Conservation (phyloP, 2,113 vertebrate genomes). For the Peromyscus polionotus region DNA sequence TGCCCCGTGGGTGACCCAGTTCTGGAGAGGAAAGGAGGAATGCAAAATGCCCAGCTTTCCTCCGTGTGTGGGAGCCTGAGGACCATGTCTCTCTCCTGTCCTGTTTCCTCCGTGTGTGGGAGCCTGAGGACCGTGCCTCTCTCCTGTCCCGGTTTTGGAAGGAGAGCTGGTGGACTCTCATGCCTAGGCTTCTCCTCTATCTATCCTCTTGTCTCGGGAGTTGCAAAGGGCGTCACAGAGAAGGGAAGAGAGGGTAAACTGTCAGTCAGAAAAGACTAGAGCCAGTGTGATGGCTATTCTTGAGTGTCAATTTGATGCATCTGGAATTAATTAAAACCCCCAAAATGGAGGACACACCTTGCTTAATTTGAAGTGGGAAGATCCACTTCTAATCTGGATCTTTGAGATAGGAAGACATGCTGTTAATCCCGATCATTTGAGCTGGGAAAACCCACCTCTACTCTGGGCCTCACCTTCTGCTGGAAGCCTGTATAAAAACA, state of each 20-base stretch:
- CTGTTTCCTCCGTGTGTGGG: too few relatives aligned
- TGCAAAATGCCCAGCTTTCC: too few relatives aligned
- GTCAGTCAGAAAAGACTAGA: neutral
- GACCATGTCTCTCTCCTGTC: too few relatives aligned
- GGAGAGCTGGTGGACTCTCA: neutral
- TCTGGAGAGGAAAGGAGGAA: neutral
- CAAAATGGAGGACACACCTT: neutral
- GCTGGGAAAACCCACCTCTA: neutral
- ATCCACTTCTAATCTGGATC: neutral
- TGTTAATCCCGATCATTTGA: neutral
- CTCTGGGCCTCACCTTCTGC: neutral
- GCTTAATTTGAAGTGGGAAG: neutral
- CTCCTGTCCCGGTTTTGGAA: neutral
- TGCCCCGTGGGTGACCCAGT: neutral
- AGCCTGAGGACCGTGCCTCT: too few relatives aligned
- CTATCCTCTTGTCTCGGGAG: neutral
- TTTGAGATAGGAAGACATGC: neutral
- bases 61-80: too few relatives aligned
- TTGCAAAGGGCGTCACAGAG: neutral
- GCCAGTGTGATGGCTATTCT: neutral
- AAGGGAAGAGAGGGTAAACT: neutral
- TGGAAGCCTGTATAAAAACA: neutral
- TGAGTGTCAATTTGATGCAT: neutral
- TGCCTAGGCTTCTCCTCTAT: neutral
- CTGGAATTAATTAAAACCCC: neutral